Percentiles rank a stretch among this genome's conserved stretches.
phyloP scores from a whole-genome alignment of 2,797 vertebrate species.

The Nothura maculosa region DNA sequence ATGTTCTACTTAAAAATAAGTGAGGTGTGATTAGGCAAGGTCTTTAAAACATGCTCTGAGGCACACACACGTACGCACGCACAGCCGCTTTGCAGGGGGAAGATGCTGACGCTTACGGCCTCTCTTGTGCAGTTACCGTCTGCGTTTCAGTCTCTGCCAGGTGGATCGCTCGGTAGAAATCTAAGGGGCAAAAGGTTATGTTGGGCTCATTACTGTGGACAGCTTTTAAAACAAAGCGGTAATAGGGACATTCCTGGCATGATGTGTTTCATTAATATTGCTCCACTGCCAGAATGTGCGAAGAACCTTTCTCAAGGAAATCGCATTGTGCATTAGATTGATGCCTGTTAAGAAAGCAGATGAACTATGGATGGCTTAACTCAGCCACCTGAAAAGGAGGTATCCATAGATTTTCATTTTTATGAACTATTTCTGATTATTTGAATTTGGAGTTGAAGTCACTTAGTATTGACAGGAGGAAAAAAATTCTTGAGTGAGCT shows the following conservation, averaged over 20 bases:
- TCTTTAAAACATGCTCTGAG: slow-evolving; percentile 60
- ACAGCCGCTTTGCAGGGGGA: slow-evolving; percentile 24
- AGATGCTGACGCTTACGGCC: slow-evolving; percentile 53
- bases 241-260: slow-evolving; percentile 59
- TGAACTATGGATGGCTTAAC: neutral
- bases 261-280: slow-evolving; percentile 70
- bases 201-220: slow-evolving; percentile 58
- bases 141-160: slow-evolving; percentile 59
- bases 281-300: neutral
- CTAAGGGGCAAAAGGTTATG: slow-evolving; percentile 65
- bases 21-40: slow-evolving; percentile 87
- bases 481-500: neutral
- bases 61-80: neutral
- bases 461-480: neutral
- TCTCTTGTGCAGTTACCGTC: slow-evolving; percentile 59
- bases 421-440: fast-evolving
- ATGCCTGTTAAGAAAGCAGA: neutral
- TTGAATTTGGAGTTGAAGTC: neutral
- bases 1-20: slow-evolving; percentile 88
- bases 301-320: slow-evolving; percentile 18
- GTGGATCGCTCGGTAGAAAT: slow-evolving; percentile 65
- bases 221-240: slow-evolving; percentile 68
- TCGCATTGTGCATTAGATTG: neutral
- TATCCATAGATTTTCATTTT: neutral
- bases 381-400: neutral